These are phyloP conservation scores for Clarias batrachus DNA, from an alignment of 2,113 vertebrate species.

Conservation along the genomic window DNA sequence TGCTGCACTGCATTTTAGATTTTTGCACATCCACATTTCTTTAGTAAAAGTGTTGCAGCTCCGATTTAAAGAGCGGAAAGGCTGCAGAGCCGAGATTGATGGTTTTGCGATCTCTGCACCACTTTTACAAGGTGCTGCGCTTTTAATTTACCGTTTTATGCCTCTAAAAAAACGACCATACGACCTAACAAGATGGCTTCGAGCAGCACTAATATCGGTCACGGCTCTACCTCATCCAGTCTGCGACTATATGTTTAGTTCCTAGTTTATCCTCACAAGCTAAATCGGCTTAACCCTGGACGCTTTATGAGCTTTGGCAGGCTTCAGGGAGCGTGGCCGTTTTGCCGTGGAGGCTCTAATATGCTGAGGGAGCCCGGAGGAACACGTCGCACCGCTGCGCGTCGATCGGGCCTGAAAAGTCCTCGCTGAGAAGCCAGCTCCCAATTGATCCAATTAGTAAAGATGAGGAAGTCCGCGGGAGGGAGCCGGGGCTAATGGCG, in stretches of 20 bases:
- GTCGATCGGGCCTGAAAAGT: slow-evolving; percentile 36
- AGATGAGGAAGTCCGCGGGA: slow-evolving; percentile 38
- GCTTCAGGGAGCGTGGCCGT: slow-evolving; percentile 27
- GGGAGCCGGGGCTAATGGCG: slow-evolving; percentile 22
- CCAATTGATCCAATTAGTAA: slow-evolving; percentile 51
- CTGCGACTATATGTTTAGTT: slow-evolving; percentile 10
- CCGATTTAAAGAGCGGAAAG: background rate
- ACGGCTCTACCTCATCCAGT: background rate
- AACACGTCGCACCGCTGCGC: slow-evolving; percentile 18
- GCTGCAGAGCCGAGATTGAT: background rate
- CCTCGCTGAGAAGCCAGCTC: slow-evolving; percentile 44
- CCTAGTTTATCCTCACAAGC: slow-evolving; percentile 13
- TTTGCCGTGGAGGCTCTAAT: slow-evolving; percentile 30
- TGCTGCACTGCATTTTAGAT: background rate
- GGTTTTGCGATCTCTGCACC: background rate
- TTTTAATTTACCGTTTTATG: background rate
- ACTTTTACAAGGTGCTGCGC: background rate
- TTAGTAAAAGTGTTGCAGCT: background rate
- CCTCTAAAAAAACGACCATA: background rate
- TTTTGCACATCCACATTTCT: background rate
- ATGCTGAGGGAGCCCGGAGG: slow-evolving; percentile 28
- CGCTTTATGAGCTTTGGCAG: slow-evolving; percentile 20
- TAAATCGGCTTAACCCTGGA: slow-evolving; percentile 37
- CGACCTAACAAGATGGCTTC: background rate
- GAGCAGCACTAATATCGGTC: background rate